Percentiles rank a stretch among this genome's conserved stretches.
phyloP scores from a whole-genome alignment of 2,888 invertebrate genomes.

The Lamproptera curius region DNA sequence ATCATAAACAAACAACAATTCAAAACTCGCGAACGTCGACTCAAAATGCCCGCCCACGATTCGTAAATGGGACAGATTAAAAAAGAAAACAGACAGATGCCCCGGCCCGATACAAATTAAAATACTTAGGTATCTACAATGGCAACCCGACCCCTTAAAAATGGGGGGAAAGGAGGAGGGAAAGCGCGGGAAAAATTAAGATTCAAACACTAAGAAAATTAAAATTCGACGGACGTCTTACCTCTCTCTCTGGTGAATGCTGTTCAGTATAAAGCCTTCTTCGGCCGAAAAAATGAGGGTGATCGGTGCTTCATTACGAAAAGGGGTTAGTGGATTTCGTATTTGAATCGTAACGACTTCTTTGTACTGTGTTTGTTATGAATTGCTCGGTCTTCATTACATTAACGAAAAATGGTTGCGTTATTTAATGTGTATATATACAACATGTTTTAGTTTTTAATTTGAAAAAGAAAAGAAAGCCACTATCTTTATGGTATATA shows the following conservation, averaged over 20 bases:
- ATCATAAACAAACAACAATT: no score
- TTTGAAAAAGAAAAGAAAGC: no score
- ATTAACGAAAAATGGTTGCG: no score
- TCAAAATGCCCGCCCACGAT: no score
- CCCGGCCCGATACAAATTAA: slow-evolving; percentile 28
- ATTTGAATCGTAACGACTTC: slow-evolving; percentile 63
- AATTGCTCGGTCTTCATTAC: no score
- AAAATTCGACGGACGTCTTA: slow-evolving; percentile 68
- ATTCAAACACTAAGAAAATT: slow-evolving; percentile 79
- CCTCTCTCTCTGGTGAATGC: slow-evolving; percentile 36
- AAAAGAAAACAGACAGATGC: slow-evolving; percentile 22
- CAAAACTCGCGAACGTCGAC: no score
- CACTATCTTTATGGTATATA: no score
- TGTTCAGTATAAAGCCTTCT: slow-evolving; percentile 20
- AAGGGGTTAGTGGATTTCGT: slow-evolving; percentile 34
- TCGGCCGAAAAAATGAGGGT: slow-evolving; percentile 52
- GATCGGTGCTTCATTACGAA: slow-evolving; percentile 52
- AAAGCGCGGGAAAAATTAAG: slow-evolving; percentile 71
- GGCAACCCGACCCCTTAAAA: slow-evolving; percentile 40
- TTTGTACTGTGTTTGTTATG: no score
- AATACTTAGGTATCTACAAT: slow-evolving; percentile 27
- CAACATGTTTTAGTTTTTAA: no score
- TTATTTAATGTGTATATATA: no score
- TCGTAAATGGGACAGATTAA: slow-evolving; percentile 20
- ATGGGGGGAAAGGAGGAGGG: slow-evolving; percentile 50